Conservation (phyloP, 30 jellyfish, hydroid and myxozoan species). For the Turritopsis dohrnii region DNA sequence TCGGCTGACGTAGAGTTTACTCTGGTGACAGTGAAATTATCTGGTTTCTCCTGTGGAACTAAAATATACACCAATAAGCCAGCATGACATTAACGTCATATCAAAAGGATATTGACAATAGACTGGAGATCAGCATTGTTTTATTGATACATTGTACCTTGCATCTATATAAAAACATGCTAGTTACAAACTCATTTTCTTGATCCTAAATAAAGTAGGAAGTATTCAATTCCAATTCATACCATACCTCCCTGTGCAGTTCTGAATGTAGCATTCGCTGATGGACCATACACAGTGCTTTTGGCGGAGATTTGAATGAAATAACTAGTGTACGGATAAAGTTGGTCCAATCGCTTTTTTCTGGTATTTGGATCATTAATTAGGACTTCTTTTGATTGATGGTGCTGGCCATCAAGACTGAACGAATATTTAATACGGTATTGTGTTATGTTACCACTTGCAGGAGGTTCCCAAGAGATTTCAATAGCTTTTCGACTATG, state of each 20-base stretch:
- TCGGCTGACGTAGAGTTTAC: not conserved
- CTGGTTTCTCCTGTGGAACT: not conserved
- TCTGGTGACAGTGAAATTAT: not conserved
- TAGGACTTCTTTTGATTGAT: constrained; percentile 1
- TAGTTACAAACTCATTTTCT: not conserved
- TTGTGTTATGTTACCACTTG: constrained; percentile 38
- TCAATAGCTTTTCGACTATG: constrained; percentile 25
- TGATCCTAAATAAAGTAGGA: not conserved
- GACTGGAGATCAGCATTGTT: too few relatives aligned
- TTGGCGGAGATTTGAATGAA: not conserved
- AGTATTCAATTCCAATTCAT: not conserved
- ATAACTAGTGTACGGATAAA: not conserved
- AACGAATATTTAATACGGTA: constrained; percentile 34
- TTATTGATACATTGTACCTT: too few relatives aligned
- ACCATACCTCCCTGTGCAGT: constrained; percentile 1
- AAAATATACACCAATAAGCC: not conserved
- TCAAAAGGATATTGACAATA: too few relatives aligned
- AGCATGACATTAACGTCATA: too few relatives aligned
- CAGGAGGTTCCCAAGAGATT: constrained; percentile 49
- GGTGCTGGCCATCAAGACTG: constrained; percentile 19
- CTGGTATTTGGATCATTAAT: constrained; percentile 1
- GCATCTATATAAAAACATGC: too few relatives aligned
- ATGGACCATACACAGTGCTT: not conserved
- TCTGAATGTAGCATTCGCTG: not conserved
- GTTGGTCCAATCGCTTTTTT: not conserved